Conservation (phyloP, 2,113 vertebrate species). For the Pomatorhinus ruficollis region DNA sequence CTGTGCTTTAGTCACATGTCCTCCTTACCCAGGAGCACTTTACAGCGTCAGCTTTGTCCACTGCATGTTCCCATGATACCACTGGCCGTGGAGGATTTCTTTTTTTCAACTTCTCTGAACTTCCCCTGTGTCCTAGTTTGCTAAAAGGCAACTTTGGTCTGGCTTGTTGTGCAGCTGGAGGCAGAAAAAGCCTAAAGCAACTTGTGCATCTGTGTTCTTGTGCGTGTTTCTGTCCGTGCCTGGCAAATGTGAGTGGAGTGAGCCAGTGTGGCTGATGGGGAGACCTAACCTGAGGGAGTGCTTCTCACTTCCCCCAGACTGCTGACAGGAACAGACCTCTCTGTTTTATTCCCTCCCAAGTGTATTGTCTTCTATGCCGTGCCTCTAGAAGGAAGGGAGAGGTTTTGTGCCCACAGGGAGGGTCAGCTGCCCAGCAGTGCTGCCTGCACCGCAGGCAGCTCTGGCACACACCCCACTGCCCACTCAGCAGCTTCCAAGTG, state of each 20-base stretch:
- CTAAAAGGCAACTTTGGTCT: background rate
- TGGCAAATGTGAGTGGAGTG: accelerated
- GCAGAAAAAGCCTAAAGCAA: background rate
- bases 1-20: background rate
- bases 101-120: background rate
- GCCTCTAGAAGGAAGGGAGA: background rate
- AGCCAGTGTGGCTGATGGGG: background rate
- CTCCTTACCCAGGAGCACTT: background rate
- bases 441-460: accelerated
- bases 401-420: background rate
- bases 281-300: background rate
- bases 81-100: background rate
- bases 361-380: accelerated
- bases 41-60: background rate
- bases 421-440: background rate
- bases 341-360: background rate
- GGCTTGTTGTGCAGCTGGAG: background rate
- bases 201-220: background rate
- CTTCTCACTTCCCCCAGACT: background rate
- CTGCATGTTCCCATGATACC: background rate
- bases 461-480: background rate
- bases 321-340: background rate
- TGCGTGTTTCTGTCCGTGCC: accelerated
- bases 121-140: background rate
- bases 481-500: background rate